Base-by-base conservation (phyloP, 1,140 invertebrate species). In the Bombus sibiricus region DNA sequence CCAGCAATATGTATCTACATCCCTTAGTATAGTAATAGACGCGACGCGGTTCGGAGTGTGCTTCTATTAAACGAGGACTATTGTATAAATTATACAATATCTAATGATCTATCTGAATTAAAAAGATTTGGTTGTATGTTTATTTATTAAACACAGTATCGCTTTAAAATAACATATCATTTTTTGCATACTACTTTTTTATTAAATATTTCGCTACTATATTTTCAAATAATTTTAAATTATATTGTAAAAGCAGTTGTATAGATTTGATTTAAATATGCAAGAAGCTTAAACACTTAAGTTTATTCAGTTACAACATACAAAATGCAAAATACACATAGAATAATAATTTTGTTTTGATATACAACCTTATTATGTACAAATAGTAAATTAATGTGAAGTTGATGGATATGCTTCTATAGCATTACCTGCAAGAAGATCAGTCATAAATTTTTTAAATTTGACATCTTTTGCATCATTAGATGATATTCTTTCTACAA, bases 401-500 rank as follows among this genome's bases (percentile, higher is more conserved):
- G 82, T 90, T 25, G 88, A 88, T 34, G 89, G 71, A 39, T 81
- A 84, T 32, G 37, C 68, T 57, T 91, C 85, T 78, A 85, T 66
- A 34, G 81, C 37, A 81, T 85, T 89, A 39, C 82, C 85, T 57
- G 83, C 85, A 18, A 94, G 83, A 71, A 95, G 92, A 83, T 91
- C 92, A 0, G 92, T 93, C 91, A 95, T 94, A 75, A 94, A 95
- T 84, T 94, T 94, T 88, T 95, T 95, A 66, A 95, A 95, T 85
- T 95, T 95, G 1, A 94, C 88, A 71, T 95, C 94, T 69, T 94
- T 91, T 18, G 93, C 91, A 64, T 95, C 94, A 41, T 75, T 92
- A 12, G 93, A 92, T 8, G 92, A 64, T 88, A 95, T 93, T 83
- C 94, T 91, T 71, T 95, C 95, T 32, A 95, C 93, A 73, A 95